These are phyloP conservation scores for Cheirogaleus major DNA, from an alignment of 2,797 vertebrate genomes.

Conservation along the genomic window DNA sequence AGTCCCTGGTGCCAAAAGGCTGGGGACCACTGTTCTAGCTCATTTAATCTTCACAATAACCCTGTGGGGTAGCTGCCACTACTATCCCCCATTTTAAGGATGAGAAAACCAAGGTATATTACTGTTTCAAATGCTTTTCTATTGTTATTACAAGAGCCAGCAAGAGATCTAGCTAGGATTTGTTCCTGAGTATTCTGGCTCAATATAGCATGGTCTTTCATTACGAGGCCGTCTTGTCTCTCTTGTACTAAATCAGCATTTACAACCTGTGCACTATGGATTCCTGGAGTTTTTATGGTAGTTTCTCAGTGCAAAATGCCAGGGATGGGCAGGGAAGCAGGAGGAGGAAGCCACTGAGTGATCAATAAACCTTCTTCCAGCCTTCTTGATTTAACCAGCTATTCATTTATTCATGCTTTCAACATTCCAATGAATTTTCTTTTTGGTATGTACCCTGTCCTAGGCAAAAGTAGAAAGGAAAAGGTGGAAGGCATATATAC, in stretches of 20 bases:
- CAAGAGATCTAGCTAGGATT: background rate
- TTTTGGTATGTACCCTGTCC: background rate
- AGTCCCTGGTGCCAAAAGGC: no score
- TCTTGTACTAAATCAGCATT: background rate
- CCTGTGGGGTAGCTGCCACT: background rate
- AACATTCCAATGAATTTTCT: background rate
- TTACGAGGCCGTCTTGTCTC: background rate
- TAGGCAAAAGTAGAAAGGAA: background rate
- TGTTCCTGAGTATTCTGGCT: background rate
- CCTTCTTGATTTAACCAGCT: background rate
- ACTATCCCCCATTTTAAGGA: background rate
- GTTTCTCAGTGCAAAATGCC: background rate
- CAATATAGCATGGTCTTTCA: background rate
- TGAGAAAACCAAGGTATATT: background rate
- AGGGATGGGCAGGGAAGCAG: background rate
- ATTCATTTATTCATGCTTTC: background rate
- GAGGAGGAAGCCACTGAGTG: background rate
- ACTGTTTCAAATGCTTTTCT: background rate
- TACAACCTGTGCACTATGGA: background rate
- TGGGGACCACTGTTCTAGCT: background rate
- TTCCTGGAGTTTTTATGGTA: background rate
- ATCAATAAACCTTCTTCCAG: background rate
- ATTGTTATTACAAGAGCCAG: background rate
- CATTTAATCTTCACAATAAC: background rate
- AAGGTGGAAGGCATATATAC: background rate